Conservation (phyloP, 2,888 invertebrate species). For the Drosophila nr. medialis region DNA sequence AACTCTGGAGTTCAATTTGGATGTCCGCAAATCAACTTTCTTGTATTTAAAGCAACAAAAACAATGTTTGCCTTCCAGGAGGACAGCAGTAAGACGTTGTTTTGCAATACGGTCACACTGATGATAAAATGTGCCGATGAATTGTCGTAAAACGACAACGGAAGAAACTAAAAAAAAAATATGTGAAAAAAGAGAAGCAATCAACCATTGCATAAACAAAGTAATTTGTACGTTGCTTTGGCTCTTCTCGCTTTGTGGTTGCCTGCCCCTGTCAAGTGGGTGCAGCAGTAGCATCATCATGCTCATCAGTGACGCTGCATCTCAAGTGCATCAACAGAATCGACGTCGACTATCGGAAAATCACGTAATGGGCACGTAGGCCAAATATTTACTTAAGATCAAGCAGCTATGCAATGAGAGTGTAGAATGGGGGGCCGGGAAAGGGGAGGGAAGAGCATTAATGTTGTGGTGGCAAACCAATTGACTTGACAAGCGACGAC, state of each 20-base stretch:
- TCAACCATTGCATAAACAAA: slow-evolving; percentile 5
- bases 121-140: background rate
- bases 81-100: background rate
- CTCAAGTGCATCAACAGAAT: slow-evolving; percentile 50
- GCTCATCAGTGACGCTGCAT: slow-evolving; percentile 46
- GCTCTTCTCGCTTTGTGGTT: slow-evolving; percentile 3
- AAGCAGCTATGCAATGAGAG: slow-evolving; percentile 27
- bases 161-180: background rate
- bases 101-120: background rate
- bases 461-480: slow-evolving; percentile 71
- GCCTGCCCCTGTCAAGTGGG: slow-evolving; percentile 44
- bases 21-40: background rate
- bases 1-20: background rate
- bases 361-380: slow-evolving; percentile 78
- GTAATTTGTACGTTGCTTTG: slow-evolving; percentile 7
- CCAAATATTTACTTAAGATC: slow-evolving; percentile 77
- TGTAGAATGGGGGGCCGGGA: background rate
- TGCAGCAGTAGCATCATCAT: slow-evolving; percentile 26
- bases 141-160: background rate
- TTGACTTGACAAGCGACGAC: slow-evolving; percentile 62
- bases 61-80: background rate
- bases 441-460: slow-evolving; percentile 35
- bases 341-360: slow-evolving; percentile 71
- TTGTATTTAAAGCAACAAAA: background rate
- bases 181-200: background rate